phyloP scores from a whole-genome alignment of 2,888 invertebrate genomes.

The Nomada hirtipes region DNA sequence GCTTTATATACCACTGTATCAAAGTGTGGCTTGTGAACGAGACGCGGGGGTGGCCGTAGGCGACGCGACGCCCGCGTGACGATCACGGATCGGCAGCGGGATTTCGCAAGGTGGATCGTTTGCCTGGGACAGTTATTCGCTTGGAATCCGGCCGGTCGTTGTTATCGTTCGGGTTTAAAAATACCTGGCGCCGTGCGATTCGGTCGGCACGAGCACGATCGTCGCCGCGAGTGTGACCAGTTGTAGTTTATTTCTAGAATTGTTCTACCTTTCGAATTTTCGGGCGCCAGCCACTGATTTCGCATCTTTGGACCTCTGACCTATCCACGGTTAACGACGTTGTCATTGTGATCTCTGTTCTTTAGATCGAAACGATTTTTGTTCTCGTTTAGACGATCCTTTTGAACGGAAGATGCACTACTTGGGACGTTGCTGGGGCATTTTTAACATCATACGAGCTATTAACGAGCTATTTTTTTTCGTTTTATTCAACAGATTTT shows the following conservation, averaged over 20 bases:
- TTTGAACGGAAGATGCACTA: too few relatives aligned
- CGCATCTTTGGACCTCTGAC: constrained; percentile 23
- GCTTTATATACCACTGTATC: neutral
- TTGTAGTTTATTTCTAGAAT: constrained; percentile 53
- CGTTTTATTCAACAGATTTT: too few relatives aligned
- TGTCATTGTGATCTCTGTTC: neutral
- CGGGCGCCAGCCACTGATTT: constrained; percentile 30
- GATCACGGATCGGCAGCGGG: constrained; percentile 43
- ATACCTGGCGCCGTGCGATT: constrained; percentile 70
- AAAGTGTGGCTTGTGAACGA: constrained; percentile 14
- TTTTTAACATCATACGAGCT: too few relatives aligned
- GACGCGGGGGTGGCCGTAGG: constrained; percentile 49
- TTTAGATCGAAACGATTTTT: too few relatives aligned
- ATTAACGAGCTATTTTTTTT: too few relatives aligned
- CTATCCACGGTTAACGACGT: neutral
- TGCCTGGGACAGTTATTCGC: constrained; percentile 54
- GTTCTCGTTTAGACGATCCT: too few relatives aligned
- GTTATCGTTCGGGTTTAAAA: constrained; percentile 72
- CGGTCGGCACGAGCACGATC: constrained; percentile 51
- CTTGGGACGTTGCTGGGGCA: too few relatives aligned
- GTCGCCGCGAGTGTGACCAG: constrained; percentile 24
- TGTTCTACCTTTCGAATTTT: constrained; percentile 48
- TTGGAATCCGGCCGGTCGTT: constrained; percentile 64
- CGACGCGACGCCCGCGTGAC: constrained; percentile 29
- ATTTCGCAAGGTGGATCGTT: constrained; percentile 68